Evolutionary conservation across 2,888 invertebrate genomes (phyloP), one percentile per base, ranked within the genome.

Genomic region (Mesorhabditis sp.): DNA sequence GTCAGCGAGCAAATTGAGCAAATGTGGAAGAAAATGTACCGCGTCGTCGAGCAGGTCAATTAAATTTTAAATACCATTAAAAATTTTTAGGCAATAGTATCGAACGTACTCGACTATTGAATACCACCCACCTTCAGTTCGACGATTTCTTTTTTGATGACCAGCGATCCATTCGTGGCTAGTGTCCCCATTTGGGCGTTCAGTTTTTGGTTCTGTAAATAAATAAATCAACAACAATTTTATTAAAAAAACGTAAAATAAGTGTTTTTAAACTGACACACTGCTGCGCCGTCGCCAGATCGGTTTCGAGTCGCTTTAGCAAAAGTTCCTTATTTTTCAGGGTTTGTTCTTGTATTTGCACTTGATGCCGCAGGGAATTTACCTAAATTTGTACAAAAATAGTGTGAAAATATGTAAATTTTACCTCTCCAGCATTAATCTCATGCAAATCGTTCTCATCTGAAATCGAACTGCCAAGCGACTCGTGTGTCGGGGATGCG

Each of bases 21-120:
- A 42, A 70, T 74, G 5, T 84, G 84, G 84, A 78, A 73, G 64
- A 84, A 84, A 67, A 70, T 84, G 5, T 84, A 83, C 69, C 72
- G 84, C 63, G 82, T 85, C 6, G 71, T 84, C 41, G 84, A 84
- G 68, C 83, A 83, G 77, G 82, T 78, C 41, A 70, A 66, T 62
- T 43, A 66, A 28, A 66, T 10, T n/a, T 43, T 42, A 3, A 41
- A n/a, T 67, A 28, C 13, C 58, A 13, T 28, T 28, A 1, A 28
- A 28, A 28, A 28, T 28, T 28, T 28, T 28, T 28, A 28, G 28
- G 28, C 28, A 28, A 28, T 28, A 28, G 28, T 28, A 28, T 28
- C 28, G 28, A 28, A 28, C 28, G 28, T 28, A 28, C 28, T 28
- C 28, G 28, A 28, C 58, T 50, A 13, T 50, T 50, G n/a, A 50